Evolutionary conservation across 1,140 invertebrate species (phyloP).

Genomic region (Drosophila parvula): DNA sequence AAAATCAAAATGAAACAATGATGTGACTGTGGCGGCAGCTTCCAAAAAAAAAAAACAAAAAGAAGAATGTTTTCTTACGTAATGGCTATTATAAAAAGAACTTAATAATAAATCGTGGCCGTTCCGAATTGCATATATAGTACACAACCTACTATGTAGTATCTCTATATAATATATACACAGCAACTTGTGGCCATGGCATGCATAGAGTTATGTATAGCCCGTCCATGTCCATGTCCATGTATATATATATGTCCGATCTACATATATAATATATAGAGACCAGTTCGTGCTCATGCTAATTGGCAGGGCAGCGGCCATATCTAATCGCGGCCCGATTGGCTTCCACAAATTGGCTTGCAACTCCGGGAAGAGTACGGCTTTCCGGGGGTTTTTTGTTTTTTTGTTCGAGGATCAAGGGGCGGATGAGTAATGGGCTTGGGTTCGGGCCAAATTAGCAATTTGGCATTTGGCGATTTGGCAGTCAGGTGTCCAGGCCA

Average conservation of each 20-base stretch:
- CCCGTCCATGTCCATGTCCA: not conserved
- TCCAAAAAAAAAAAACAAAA: slow-evolving; percentile 19
- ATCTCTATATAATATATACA: not conserved
- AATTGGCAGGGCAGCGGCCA: slow-evolving; percentile 6
- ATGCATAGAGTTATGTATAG: slow-evolving; percentile 19
- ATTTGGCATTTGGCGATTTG: not conserved
- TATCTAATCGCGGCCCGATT: slow-evolving; percentile 23
- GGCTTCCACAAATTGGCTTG: slow-evolving; percentile 11
- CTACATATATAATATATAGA: not conserved
- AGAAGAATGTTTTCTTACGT: slow-evolving; percentile 48
- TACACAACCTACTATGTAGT: slow-evolving; percentile 4
- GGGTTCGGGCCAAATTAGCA: slow-evolving; percentile 17
- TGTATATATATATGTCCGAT: slow-evolving; percentile 10
- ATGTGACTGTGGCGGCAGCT: slow-evolving; percentile 19
- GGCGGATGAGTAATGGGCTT: slow-evolving; percentile 27
- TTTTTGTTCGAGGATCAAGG: not conserved
- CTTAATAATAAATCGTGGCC: slow-evolving; percentile 48
- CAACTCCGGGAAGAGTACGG: not conserved
- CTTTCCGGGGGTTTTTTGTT: slow-evolving; percentile 16
- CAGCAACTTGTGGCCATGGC: slow-evolving; percentile 28
- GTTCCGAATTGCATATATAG: slow-evolving; percentile 42
- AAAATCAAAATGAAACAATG: slow-evolving; percentile 38
- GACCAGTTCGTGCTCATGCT: not conserved
- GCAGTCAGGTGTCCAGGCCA: slow-evolving; percentile 37
- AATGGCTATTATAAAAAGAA: slow-evolving; percentile 59